phyloP scores from a whole-genome alignment of 2,113 vertebrate genomes.

The Phocoena phocoena region DNA sequence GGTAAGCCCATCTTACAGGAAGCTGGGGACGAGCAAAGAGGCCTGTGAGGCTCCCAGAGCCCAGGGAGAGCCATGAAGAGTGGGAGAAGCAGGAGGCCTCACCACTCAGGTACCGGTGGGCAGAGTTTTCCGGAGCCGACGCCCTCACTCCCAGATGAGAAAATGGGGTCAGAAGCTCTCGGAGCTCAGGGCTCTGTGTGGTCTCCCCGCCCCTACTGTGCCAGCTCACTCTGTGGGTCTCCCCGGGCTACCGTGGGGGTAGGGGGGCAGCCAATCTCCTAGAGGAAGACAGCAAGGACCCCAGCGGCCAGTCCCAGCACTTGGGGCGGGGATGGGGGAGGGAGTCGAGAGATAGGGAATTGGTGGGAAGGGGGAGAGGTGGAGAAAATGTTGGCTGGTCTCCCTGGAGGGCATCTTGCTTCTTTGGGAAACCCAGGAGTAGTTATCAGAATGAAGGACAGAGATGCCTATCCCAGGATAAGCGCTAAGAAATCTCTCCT shows the following conservation, averaged over 20 bases:
- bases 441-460: neutral
- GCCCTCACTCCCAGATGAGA: neutral
- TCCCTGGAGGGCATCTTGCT: neutral
- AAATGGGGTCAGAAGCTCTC: neutral
- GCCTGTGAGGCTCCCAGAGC: neutral
- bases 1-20: neutral
- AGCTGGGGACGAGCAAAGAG: neutral
- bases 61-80: neutral
- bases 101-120: neutral
- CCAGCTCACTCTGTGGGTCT: neutral
- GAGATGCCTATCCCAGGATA: neutral
- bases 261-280: fast-evolving
- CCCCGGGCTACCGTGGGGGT: neutral
- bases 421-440: neutral
- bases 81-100: neutral
- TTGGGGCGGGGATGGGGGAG: neutral
- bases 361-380: neutral
- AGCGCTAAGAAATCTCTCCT: neutral
- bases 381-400: neutral
- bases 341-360: no score
- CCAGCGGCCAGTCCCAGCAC: neutral
- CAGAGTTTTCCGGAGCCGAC: neutral
- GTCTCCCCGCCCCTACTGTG: neutral
- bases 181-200: neutral
- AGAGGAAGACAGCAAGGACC: neutral